Percentiles rank a stretch among this genome's conserved stretches.
Conservation (phyloP, 2,797 vertebrate species). For the Spondyliosoma cantharus region DNA sequence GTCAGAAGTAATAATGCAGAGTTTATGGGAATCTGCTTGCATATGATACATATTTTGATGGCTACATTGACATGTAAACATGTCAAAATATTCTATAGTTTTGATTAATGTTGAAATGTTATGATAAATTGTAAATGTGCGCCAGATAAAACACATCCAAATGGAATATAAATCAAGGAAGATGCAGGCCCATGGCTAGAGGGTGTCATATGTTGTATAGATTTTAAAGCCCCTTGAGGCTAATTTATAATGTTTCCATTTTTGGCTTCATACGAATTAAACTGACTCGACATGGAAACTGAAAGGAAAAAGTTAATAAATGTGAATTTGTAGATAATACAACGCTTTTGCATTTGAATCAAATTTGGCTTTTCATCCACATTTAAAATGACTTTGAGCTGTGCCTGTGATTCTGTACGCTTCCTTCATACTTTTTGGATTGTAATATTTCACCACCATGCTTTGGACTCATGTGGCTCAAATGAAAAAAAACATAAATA, state of each 20-base stretch:
- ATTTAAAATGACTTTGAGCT: slow-evolving; percentile 18
- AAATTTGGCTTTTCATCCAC: slow-evolving; percentile 24
- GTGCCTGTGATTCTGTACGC: slow-evolving; percentile 28
- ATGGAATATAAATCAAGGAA: neutral
- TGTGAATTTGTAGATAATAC: slow-evolving; percentile 61
- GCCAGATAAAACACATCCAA: neutral
- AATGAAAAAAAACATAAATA: neutral
- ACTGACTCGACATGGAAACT: neutral
- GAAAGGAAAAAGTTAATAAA: neutral
- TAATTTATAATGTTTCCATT: neutral
- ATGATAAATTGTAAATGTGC: neutral
- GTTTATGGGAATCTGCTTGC: neutral
- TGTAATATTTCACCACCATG: slow-evolving; percentile 15
- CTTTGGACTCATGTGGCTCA: slow-evolving; percentile 5
- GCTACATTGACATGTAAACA: slow-evolving; percentile 11
- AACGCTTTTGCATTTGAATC: slow-evolving; percentile 40
- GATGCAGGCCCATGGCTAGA: neutral
- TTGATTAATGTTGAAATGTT: slow-evolving; percentile 5
- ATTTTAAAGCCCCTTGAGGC: neutral
- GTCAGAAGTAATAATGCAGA: slow-evolving; percentile 21
- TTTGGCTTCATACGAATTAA: neutral
- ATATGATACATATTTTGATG: neutral
- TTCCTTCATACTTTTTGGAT: slow-evolving; percentile 21
- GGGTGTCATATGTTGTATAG: neutral
- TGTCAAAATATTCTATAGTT: neutral